Conservation (phyloP, 2,888 invertebrate genomes). For the Eupithecia vulgata region DNA sequence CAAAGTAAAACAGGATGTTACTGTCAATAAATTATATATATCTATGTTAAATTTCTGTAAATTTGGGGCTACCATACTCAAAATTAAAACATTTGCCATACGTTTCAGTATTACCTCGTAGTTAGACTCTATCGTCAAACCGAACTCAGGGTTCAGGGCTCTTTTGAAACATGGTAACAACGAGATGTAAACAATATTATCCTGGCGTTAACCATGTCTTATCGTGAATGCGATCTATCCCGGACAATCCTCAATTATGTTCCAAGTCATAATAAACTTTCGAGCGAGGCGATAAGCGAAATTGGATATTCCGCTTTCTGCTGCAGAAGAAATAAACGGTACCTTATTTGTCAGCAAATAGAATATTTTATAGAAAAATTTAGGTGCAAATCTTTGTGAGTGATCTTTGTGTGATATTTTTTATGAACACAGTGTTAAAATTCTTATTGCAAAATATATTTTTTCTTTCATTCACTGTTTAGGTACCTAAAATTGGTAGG, state of each 20-base stretch:
- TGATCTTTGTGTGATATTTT: too few species aligned
- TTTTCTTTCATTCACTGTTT: neutral
- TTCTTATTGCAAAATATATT: too few species aligned
- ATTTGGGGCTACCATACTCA: too few species aligned
- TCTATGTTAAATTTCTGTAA: too few species aligned
- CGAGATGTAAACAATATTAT: slow-evolving; percentile 7
- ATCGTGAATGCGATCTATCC: slow-evolving; percentile 21
- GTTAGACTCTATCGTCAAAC: too few species aligned
- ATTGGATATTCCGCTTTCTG: slow-evolving; percentile 35
- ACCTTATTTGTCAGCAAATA: slow-evolving; percentile 38
- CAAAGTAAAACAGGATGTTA: too few species aligned
- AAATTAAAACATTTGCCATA: too few species aligned
- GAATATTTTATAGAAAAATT: slow-evolving; percentile 10
- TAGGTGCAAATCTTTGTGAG: neutral
- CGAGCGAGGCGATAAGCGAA: slow-evolving; percentile 21
- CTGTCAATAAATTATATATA: too few species aligned
- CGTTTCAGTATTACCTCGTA: too few species aligned
- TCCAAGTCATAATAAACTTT: slow-evolving; percentile 26
- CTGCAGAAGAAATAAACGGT: slow-evolving; percentile 16
- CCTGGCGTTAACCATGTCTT: neutral
- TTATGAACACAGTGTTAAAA: too few species aligned
- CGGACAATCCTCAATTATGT: slow-evolving; percentile 25
- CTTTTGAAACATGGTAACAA: neutral
- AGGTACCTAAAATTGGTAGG: neutral
- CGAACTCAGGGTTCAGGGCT: neutral